Evolutionary conservation across 92 coral and sea anemone genomes (phyloP).

Genomic region (Actinostola sp.): DNA sequence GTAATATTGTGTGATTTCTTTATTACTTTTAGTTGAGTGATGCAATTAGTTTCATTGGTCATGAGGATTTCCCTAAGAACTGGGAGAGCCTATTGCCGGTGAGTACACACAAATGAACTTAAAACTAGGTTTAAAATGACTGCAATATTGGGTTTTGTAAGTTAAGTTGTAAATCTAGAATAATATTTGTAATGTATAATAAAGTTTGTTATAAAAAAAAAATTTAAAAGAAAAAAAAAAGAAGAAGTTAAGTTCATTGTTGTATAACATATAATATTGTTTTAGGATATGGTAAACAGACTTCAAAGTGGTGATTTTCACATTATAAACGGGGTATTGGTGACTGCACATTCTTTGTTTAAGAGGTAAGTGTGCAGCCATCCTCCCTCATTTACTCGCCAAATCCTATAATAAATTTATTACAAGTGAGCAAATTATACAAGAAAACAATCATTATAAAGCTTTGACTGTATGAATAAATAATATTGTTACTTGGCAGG

Average conservation of each 20-base stretch:
- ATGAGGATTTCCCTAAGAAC: slow-evolving; percentile 94
- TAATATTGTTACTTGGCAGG: slow-evolving; percentile 32
- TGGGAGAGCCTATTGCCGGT: slow-evolving; percentile 91
- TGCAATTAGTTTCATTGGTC: slow-evolving; percentile 96
- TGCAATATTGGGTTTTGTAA: neutral
- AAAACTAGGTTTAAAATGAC: neutral
- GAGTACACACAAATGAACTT: too few species aligned
- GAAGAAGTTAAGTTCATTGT: neutral
- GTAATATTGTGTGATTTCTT: too few species aligned
- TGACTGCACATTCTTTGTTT: slow-evolving; percentile 95
- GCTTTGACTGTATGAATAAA: too few species aligned
- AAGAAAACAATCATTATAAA: too few species aligned
- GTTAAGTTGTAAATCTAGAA: neutral
- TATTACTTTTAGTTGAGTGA: slow-evolving; percentile 76
- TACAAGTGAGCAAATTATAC: too few species aligned
- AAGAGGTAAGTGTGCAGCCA: slow-evolving; percentile 86
- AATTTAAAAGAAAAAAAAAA: neutral
- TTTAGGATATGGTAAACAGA: slow-evolving; percentile 87
- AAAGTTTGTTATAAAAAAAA: too few species aligned
- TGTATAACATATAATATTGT: neutral
- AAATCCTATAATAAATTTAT: too few species aligned
- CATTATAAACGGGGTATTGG: slow-evolving; percentile 89
- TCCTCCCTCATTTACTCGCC: too few species aligned
- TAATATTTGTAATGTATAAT: too few species aligned
- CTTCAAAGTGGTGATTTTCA: slow-evolving; percentile 84